Evolutionary conservation across 2,888 invertebrate genomes (phyloP).

Genomic region (Ganaspis brasiliensis): DNA sequence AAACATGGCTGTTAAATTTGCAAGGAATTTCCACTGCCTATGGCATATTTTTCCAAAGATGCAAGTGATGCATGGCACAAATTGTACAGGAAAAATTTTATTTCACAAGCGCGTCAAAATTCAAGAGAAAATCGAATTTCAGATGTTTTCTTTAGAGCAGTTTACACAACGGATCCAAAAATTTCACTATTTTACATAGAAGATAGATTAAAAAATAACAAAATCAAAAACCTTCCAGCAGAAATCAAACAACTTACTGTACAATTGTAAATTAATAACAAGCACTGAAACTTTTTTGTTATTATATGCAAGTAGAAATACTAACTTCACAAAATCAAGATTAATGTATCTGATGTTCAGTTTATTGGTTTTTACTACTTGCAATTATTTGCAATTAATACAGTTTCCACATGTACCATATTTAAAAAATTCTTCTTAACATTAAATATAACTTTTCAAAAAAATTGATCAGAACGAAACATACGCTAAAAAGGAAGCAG

Average conservation of each 20-base stretch:
- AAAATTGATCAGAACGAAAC: not conserved
- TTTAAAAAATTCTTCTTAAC: not conserved
- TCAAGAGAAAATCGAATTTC: not conserved
- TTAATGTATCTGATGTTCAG: too few relatives aligned
- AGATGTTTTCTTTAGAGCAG: not conserved
- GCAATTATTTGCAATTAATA: too few relatives aligned
- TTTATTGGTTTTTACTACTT: conserved; percentile 2
- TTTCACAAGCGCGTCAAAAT: conserved; percentile 4
- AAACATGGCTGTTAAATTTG: not conserved
- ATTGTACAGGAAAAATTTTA: not conserved
- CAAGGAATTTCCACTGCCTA: not conserved
- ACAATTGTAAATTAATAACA: not conserved
- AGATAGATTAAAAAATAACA: not conserved
- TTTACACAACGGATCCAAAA: not conserved
- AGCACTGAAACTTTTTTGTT: not conserved
- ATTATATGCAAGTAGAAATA: not conserved
- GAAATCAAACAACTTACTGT: not conserved
- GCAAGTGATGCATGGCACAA: conserved; percentile 8
- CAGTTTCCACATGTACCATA: too few relatives aligned
- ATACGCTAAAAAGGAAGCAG: not conserved
- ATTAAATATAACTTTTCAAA: conserved; percentile 5
- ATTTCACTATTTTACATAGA: not conserved
- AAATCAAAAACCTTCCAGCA: not conserved
- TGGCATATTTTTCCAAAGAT: not conserved
- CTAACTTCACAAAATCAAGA: not conserved